These are phyloP conservation scores for Osmerus eperlanus DNA, from an alignment of 2,113 vertebrate genomes.

Conservation along the genomic window DNA sequence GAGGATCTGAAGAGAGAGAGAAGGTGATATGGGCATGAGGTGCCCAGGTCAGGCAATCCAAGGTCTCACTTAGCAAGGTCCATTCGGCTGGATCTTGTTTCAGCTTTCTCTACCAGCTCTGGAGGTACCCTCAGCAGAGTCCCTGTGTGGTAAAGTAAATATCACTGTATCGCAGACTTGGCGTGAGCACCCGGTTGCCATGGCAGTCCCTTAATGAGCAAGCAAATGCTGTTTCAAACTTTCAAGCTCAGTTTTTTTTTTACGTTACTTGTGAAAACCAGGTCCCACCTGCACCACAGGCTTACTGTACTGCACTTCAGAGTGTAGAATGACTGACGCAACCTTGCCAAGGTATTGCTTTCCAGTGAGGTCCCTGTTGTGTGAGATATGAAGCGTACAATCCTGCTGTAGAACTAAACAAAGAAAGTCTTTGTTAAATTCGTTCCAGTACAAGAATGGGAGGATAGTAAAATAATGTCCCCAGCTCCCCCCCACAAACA, in stretches of 20 bases:
- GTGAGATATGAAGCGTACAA: too few species aligned
- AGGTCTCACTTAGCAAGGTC: background rate
- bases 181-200: slow-evolving; percentile 3
- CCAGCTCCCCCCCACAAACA: slow-evolving; percentile 31
- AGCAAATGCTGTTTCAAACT: slow-evolving; percentile 36
- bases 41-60: slow-evolving; percentile 34
- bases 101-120: slow-evolving; percentile 14
- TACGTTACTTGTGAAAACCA: slow-evolving; percentile 61
- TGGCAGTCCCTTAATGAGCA: slow-evolving; percentile 56
- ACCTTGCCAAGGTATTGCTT: slow-evolving; percentile 80
- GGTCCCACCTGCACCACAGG: slow-evolving; percentile 76
- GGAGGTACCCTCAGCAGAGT: slow-evolving; percentile 23
- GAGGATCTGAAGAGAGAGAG: slow-evolving; percentile 19
- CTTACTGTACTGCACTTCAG: slow-evolving; percentile 82
- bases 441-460: slow-evolving; percentile 42
- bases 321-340: slow-evolving; percentile 86
- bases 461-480: slow-evolving; percentile 28
- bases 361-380: slow-evolving; percentile 55
- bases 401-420: slow-evolving; percentile 35
- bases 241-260: too few species aligned
- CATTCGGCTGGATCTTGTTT: background rate
- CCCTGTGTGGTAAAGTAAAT: slow-evolving; percentile 15
- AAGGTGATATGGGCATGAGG: slow-evolving; percentile 42
- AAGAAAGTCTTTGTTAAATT: slow-evolving; percentile 79
- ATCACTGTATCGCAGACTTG: slow-evolving; percentile 6